These are phyloP conservation scores for Dromius quadrimaculatus DNA, from an alignment of 2,888 invertebrate genomes.

Conservation along the genomic window DNA sequence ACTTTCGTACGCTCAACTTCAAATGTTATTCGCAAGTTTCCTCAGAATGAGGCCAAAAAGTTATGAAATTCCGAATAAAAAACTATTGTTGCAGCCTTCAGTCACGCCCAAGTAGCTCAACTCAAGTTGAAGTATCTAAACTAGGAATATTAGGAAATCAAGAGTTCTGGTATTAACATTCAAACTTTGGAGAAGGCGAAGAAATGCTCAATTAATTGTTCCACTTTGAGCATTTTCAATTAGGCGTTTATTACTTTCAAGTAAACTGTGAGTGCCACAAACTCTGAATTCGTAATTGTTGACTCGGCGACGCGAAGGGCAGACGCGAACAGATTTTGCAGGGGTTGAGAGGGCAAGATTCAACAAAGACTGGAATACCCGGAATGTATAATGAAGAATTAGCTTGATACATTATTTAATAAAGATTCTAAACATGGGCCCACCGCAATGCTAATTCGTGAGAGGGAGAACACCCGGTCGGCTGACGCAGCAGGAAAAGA, in stretches of 20 bases:
- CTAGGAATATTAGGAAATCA: not conserved
- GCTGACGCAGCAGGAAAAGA: too few species aligned
- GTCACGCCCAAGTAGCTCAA: not conserved
- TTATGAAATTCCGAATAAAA: slow-evolving; percentile 25
- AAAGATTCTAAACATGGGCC: slow-evolving; percentile 51
- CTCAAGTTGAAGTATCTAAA: not conserved
- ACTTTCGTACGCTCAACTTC: not conserved
- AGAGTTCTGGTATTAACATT: slow-evolving; percentile 16
- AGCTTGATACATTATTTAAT: slow-evolving; percentile 55
- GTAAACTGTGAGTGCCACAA: slow-evolving; percentile 7
- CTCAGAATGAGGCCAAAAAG: slow-evolving; percentile 1
- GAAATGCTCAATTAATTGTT: slow-evolving; percentile 30
- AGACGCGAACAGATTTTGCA: slow-evolving; percentile 37
- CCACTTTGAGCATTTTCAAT: slow-evolving; percentile 46
- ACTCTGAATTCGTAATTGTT: slow-evolving; percentile 44
- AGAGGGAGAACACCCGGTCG: not conserved
- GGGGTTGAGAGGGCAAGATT: not conserved
- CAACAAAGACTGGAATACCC: slow-evolving; percentile 53
- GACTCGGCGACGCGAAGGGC: slow-evolving; percentile 25
- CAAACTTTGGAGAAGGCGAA: not conserved
- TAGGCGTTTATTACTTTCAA: slow-evolving; percentile 41
- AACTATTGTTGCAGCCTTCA: slow-evolving; percentile 1
- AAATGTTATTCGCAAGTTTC: slow-evolving; percentile 20
- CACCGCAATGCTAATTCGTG: slow-evolving; percentile 42
- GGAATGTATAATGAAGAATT: slow-evolving; percentile 57